Evolutionary conservation across 2,888 invertebrate species (phyloP).

Genomic region (Rapana venosa): DNA sequence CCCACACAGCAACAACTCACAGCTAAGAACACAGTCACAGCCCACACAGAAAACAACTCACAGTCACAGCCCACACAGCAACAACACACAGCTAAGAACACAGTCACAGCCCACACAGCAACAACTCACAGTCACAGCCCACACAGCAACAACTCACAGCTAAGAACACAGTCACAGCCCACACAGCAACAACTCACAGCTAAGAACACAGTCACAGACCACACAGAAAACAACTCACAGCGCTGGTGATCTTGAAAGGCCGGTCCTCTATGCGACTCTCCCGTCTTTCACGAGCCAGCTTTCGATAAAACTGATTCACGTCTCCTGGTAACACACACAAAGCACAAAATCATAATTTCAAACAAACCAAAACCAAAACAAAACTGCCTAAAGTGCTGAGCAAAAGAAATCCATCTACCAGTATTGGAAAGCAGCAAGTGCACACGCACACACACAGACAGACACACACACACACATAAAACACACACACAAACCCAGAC

Average conservation of each 20-base stretch:
- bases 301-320: constrained; percentile 65
- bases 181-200: neutral
- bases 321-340: constrained; percentile 53
- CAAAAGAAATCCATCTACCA: too few species aligned
- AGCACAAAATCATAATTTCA: neutral
- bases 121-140: too few species aligned
- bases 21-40: too few species aligned
- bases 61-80: too few species aligned
- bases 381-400: too few species aligned
- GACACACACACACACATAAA: neutral
- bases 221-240: constrained; percentile 58
- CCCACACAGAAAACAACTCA: too few species aligned
- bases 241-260: constrained; percentile 60
- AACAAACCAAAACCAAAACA: neutral
- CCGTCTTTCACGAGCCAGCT: constrained; percentile 59
- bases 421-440: neutral
- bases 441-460: neutral
- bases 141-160: too few species aligned
- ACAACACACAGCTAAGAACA: too few species aligned
- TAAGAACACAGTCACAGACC: neutral
- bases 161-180: too few species aligned
- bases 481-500: too few species aligned
- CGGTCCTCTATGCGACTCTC: constrained; percentile 71
- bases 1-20: too few species aligned
- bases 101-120: too few species aligned